Evolutionary conservation across 1,140 invertebrate species (phyloP).

Genomic region (Agrilus planipennis): DNA sequence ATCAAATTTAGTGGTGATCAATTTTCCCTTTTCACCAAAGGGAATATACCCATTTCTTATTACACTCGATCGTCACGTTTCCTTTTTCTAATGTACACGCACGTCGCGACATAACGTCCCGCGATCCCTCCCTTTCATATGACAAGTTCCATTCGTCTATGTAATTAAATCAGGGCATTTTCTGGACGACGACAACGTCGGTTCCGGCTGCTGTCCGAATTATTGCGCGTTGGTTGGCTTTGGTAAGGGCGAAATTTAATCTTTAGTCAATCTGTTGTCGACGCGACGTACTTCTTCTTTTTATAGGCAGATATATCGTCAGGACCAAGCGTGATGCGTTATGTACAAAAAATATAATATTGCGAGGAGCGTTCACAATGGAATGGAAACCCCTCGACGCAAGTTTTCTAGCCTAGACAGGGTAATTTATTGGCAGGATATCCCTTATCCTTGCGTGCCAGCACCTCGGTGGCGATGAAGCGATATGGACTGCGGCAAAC

Average conservation of each 20-base stretch:
- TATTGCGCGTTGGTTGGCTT: too few relatives aligned
- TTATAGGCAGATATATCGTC: too few relatives aligned
- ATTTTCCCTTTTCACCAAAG: too few relatives aligned
- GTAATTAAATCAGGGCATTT: constrained; percentile 21
- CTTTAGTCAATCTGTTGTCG: too few relatives aligned
- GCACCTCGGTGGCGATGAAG: constrained; percentile 9
- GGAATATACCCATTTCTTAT: too few relatives aligned
- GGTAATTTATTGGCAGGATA: constrained; percentile 25
- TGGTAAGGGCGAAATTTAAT: constrained; percentile 12
- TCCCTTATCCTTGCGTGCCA: constrained; percentile 25
- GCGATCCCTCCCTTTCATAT: too few relatives aligned
- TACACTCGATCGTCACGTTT: too few relatives aligned
- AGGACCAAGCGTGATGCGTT: constrained; percentile 11
- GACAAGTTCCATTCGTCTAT: constrained; percentile 11
- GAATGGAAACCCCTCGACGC: constrained; percentile 11
- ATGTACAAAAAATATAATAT: constrained; percentile 24
- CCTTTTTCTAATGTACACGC: too few relatives aligned
- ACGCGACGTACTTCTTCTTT: constrained; percentile 18
- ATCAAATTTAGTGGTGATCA: too few relatives aligned
- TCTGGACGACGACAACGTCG: constrained; percentile 10
- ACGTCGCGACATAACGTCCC: too few relatives aligned
- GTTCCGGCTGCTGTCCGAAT: constrained; percentile 8
- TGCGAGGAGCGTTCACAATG: constrained; percentile 19
- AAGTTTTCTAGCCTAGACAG: constrained; percentile 12
- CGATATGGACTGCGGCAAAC: constrained; percentile 3